Base-by-base conservation (phyloP, 2,797 vertebrate species). In the Borostomias antarcticus region DNA sequence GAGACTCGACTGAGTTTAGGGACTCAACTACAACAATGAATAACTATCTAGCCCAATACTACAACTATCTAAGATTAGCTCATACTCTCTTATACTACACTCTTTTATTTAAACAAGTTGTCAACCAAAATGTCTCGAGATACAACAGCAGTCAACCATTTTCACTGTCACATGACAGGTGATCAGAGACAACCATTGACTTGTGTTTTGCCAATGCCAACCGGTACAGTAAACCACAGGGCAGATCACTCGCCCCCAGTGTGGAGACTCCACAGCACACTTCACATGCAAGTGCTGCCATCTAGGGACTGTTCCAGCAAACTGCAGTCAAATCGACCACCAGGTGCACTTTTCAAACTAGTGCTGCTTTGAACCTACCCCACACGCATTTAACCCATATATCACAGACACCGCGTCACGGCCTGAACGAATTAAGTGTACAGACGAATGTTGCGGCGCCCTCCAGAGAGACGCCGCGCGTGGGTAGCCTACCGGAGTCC, bases 401-500 rank as follows among this genome's bases (percentile, higher is more conserved):
- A n/a, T n/a, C n/a, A n/a, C n/a, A n/a, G n/a, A n/a, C n/a, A n/a
- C n/a, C n/a, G n/a, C n/a, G n/a, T n/a, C n/a, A n/a, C n/a, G n/a
- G n/a, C n/a, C n/a, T n/a, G n/a, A n/a, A n/a, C n/a, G n/a, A n/a
- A n/a, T n/a, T n/a, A n/a, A n/a, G n/a, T n/a, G n/a, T n/a, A n/a
- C n/a, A n/a, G n/a, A n/a, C n/a, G n/a, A n/a, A n/a, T n/a, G n/a
- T n/a, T n/a, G n/a, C n/a, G n/a, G n/a, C n/a, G n/a, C n/a, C n/a
- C n/a, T n/a, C n/a, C n/a, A n/a, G n/a, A n/a, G n/a, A n/a, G n/a
- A n/a, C n/a, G n/a, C n/a, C n/a, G n/a, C n/a, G n/a, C n/a, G 15
- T 19, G 26, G 59, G 29, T 8, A 37, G 33, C 2, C 13, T 90
- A 98, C 97, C 96, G 90, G 95, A 92, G 82, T 98, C 96, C 68